These are phyloP conservation scores for Phalangium opilio DNA, from an alignment of 2,888 invertebrate species.

Conservation along the genomic window DNA sequence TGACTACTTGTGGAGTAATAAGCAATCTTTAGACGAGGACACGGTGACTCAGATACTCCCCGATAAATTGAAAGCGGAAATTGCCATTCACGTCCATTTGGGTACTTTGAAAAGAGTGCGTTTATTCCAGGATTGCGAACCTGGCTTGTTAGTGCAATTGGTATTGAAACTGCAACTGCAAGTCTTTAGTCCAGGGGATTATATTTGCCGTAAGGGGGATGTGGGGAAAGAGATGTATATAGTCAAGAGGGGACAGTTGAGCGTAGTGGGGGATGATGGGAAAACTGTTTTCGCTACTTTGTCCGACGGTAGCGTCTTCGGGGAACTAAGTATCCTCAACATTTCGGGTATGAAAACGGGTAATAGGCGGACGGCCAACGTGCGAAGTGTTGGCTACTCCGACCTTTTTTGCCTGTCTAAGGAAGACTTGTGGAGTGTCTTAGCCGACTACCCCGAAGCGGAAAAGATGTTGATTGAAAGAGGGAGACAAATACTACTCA, in stretches of 20 bases:
- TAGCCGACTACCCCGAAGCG: conserved; percentile 50
- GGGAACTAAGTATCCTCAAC: conserved; percentile 44
- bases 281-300: conserved; percentile 71
- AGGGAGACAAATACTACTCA: conserved; percentile 69
- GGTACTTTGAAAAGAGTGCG: conserved; percentile 53
- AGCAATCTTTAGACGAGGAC: conserved; percentile 71
- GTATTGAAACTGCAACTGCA: conserved; percentile 75
- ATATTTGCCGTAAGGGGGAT: conserved; percentile 89
- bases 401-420: conserved; percentile 90
- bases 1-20: conserved; percentile 81
- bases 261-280: conserved; percentile 81
- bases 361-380: conserved; percentile 85
- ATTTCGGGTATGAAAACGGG: conserved; percentile 88
- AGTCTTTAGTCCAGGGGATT: conserved; percentile 90
- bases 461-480: conserved; percentile 63
- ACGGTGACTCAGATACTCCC: conserved; percentile 48
- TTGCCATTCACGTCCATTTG: conserved; percentile 88
- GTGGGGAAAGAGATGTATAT: conserved; percentile 98
- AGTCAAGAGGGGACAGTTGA: conserved; percentile 73
- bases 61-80: conserved; percentile 87
- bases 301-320: conserved; percentile 85
- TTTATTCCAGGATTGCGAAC: conserved; percentile 68
- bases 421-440: conserved; percentile 30
- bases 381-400: conserved; percentile 76
- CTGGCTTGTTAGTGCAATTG: conserved; percentile 78